These are phyloP conservation scores for Acromyrmex charruanus DNA, from an alignment of 1,140 invertebrate genomes.

Conservation along the genomic window DNA sequence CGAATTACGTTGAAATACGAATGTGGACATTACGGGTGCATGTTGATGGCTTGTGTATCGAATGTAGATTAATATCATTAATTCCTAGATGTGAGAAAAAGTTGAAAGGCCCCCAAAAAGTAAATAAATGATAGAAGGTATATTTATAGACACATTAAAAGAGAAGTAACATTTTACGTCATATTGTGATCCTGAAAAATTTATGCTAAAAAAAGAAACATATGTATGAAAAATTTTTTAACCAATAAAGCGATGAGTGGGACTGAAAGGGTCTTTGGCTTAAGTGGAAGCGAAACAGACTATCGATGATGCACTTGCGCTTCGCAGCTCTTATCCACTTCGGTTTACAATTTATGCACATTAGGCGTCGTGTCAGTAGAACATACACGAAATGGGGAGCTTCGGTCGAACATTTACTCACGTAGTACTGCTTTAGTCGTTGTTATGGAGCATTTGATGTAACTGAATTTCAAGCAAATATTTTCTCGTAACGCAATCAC, in stretches of 20 bases:
- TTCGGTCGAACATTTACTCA: conserved; percentile 33
- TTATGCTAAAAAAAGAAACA: background rate
- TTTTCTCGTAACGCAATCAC: conserved; percentile 43
- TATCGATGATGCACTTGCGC: conserved; percentile 49
- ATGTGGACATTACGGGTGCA: conserved; percentile 11
- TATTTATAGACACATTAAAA: background rate
- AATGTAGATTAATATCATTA: background rate
- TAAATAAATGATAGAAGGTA: background rate
- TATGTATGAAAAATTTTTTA: background rate
- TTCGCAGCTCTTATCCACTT: conserved; percentile 37
- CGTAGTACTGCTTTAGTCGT: conserved; percentile 16
- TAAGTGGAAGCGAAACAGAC: conserved; percentile 34
- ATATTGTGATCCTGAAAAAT: background rate
- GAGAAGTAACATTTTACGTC: background rate
- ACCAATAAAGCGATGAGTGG: background rate
- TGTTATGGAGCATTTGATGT: conserved; percentile 41
- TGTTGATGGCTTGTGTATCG: background rate
- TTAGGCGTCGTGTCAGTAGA: conserved; percentile 39
- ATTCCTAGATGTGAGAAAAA: background rate
- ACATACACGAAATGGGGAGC: conserved; percentile 18
- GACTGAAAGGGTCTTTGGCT: background rate
- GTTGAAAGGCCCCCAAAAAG: background rate
- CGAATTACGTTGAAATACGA: conserved; percentile 29
- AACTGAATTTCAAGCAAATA: conserved; percentile 52
- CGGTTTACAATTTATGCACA: conserved; percentile 56